Base-by-base conservation (phyloP, 2,113 vertebrate genomes). In the Stegastes partitus region DNA sequence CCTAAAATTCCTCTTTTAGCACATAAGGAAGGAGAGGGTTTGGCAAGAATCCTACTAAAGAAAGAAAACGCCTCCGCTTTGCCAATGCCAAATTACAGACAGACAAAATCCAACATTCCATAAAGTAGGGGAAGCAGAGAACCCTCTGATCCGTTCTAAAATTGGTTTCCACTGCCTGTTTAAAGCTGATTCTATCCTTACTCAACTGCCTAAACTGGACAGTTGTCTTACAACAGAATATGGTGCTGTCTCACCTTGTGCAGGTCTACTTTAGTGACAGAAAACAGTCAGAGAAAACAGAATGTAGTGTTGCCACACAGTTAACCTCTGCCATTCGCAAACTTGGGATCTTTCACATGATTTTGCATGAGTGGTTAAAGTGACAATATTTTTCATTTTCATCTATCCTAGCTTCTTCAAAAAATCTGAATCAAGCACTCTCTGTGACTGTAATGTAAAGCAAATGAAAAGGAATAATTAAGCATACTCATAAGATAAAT, bases 31-130 rank as follows among this genome's bases (percentile, higher is more conserved):
- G 59, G 51, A 34, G 3, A 63, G 39, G 55, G 63, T 74, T 68
- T 80, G 69, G 53, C 53, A 67, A 37, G 37, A 61, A 44, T 53
- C 56, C 70, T n/a, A 44, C 37, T 22, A 26, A 68, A 56, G 25
- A 54, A 8, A 5, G 47, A 72, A 66, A 59, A 44, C 67, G 63
- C 45, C 34, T 73, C 47, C 28, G 12, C 11, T 68, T 51, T 50
- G 37, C 49, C 18, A 14, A 50, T 0, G 16, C 21, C 31, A 63
- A 75, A 81, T 70, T 81, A 70, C 73, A 76, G 59, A 76, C 50
- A 68, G 42, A 56, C 26, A 66, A 56, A 67, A 19, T 34, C 18
- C 44, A 34, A 22, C 11, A 28, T 14, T 39, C 49, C 12, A 11
- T 26, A 22, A 51, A 50, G 12, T 9, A 28, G 26, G 47, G 47